Evolutionary conservation across 2,113 vertebrate genomes (phyloP).

Genomic region (Ia io): DNA sequence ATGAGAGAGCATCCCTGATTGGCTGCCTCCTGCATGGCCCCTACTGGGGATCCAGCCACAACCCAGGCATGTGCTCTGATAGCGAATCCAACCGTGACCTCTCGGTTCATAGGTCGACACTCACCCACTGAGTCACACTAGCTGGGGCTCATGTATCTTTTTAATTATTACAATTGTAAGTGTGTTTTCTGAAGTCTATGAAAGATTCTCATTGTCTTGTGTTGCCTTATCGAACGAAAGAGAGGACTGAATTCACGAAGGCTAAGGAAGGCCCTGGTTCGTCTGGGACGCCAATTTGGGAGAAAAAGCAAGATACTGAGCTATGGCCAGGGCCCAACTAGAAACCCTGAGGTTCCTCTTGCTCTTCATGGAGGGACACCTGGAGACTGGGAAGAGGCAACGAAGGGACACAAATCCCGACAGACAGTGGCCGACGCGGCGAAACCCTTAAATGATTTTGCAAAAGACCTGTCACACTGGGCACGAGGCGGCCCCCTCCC

Average conservation of each 20-base stretch:
- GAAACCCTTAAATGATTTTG: slow-evolving; percentile 61
- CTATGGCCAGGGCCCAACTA: neutral
- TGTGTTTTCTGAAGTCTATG: neutral
- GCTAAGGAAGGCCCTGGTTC: neutral
- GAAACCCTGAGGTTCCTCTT: neutral
- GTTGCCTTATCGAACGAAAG: neutral
- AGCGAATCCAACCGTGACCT: neutral
- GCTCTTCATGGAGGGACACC: neutral
- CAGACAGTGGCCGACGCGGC: slow-evolving; percentile 53
- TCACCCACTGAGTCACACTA: neutral
- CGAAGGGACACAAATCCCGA: slow-evolving; percentile 46
- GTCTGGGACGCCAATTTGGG: neutral
- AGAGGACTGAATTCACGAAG: neutral
- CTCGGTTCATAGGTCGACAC: neutral
- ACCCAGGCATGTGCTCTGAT: neutral
- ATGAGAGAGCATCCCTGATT: too few species aligned
- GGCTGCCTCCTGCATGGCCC: neutral
- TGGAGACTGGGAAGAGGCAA: slow-evolving; percentile 7
- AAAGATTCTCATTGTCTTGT: neutral
- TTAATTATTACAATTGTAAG: neutral
- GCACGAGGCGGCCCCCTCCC: neutral
- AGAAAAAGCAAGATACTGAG: neutral
- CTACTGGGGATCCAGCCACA: neutral
- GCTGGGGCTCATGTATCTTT: neutral
- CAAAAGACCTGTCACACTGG: slow-evolving; percentile 60